Evolutionary conservation across 2,113 vertebrate genomes (phyloP).

Genomic region (Neolamprologus cancellatus): DNA sequence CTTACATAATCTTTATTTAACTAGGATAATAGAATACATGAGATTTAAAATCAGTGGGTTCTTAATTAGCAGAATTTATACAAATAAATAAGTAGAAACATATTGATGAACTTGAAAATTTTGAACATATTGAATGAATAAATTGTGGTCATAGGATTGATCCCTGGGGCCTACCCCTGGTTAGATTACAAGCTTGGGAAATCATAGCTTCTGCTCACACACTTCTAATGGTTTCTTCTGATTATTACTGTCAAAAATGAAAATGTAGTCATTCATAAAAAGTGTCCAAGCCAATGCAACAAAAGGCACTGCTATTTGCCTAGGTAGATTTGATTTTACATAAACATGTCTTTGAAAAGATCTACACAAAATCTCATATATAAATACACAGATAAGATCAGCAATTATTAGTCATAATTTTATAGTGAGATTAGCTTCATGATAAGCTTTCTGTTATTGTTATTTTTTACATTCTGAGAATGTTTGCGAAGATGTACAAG

Average conservation of each 20-base stretch:
- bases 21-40: accelerated
- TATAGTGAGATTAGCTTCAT: accelerated
- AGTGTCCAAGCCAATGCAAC: accelerated
- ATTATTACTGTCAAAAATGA: neutral
- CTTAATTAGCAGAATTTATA: neutral
- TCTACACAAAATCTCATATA: neutral
- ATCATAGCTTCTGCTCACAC: neutral
- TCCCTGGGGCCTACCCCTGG: neutral
- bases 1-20: accelerated
- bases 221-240: neutral
- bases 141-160: neutral
- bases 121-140: neutral
- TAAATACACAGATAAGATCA: neutral
- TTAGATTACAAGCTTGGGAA: neutral
- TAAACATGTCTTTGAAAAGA: neutral
- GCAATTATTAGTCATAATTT: neutral
- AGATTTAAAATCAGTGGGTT: neutral
- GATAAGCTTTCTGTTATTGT: neutral
- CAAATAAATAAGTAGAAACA: neutral
- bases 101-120: accelerated
- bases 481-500: neutral
- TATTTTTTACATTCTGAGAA: neutral
- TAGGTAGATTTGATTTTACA: neutral
- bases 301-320: neutral
- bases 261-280: accelerated